phyloP scores from a whole-genome alignment of 2,888 invertebrate species.

The Drosophila hawaiiensis region DNA sequence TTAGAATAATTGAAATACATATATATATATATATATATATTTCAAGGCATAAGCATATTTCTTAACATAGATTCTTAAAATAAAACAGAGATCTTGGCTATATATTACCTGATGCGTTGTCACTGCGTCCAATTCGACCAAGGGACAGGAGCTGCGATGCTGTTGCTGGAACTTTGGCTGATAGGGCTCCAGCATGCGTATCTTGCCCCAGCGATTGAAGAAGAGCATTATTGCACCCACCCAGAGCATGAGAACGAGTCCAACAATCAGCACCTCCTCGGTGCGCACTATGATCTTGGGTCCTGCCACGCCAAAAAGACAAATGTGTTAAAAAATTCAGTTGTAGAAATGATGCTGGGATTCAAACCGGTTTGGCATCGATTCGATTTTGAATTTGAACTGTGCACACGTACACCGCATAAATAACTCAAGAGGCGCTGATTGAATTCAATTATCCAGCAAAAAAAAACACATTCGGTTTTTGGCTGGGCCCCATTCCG shows the following conservation, averaged over 20 bases:
- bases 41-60: too few relatives aligned
- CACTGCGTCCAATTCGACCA: conserved; percentile 86
- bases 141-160: conserved; percentile 91
- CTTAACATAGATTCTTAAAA: not conserved
- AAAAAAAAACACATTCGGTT: conserved; percentile 11
- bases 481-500: not conserved
- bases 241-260: conserved; percentile 94
- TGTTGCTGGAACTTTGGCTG: conserved; percentile 95
- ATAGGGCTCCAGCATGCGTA: conserved; percentile 95
- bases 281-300: conserved; percentile 92
- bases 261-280: conserved; percentile 94
- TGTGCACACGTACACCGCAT: conserved; percentile 54
- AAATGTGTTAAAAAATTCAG: not conserved
- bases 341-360: not conserved
- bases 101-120: conserved; percentile 82
- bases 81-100: not conserved
- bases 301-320: conserved; percentile 77
- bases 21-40: too few relatives aligned
- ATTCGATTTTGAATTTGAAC: conserved; percentile 7
- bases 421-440: conserved; percentile 59
- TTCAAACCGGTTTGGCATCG: not conserved
- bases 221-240: conserved; percentile 95
- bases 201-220: conserved; percentile 98
- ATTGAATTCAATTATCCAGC: conserved; percentile 67
- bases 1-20: not conserved